Percentiles rank a stretch among this genome's conserved stretches.
These are phyloP conservation scores for Paraplagusia blochii DNA, from an alignment of 2,113 vertebrate species.

Conservation along the genomic window DNA sequence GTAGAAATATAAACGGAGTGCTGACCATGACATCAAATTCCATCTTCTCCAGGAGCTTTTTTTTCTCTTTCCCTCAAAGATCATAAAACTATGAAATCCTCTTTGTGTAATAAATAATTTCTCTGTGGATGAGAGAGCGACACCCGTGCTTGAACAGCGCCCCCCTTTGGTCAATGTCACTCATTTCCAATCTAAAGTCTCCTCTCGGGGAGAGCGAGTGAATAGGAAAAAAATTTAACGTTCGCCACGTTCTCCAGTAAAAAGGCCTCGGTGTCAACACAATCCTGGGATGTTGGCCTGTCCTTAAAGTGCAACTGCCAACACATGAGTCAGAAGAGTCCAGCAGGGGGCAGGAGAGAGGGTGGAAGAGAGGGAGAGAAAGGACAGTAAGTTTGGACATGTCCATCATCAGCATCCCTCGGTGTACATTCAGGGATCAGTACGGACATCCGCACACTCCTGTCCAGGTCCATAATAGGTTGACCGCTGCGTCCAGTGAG, in stretches of 20 bases:
- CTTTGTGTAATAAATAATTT: constrained; percentile 19
- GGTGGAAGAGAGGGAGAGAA: constrained; percentile 40
- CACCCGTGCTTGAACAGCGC: constrained; percentile 71
- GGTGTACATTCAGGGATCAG: constrained; percentile 57
- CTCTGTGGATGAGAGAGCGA: constrained; percentile 36
- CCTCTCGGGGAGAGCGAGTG: constrained; percentile 30
- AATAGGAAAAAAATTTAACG: constrained; percentile 39
- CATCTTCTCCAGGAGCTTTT: constrained; percentile 4
- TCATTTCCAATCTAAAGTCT: constrained; percentile 34
- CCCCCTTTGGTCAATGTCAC: constrained; percentile 45
- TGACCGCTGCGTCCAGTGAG: constrained; percentile 54
- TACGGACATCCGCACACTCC: constrained; percentile 29
- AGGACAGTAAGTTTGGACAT: too few relatives aligned
- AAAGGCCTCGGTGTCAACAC: constrained; percentile 88
- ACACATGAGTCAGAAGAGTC: constrained; percentile 56
- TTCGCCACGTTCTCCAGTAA: constrained; percentile 67
- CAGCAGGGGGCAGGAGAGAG: constrained; percentile 41
- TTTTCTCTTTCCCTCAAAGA: constrained; percentile 25
- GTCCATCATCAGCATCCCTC: constrained; percentile 2
- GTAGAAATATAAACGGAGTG: constrained; percentile 55
- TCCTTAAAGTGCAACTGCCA: constrained; percentile 92
- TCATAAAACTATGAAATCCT: constrained; percentile 27
- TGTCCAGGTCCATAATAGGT: constrained; percentile 19
- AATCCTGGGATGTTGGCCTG: constrained; percentile 82
- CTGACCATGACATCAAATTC: constrained; percentile 16